Evolutionary conservation across 2,888 invertebrate genomes (phyloP).

Genomic region (Callyntrura guangdongensis): DNA sequence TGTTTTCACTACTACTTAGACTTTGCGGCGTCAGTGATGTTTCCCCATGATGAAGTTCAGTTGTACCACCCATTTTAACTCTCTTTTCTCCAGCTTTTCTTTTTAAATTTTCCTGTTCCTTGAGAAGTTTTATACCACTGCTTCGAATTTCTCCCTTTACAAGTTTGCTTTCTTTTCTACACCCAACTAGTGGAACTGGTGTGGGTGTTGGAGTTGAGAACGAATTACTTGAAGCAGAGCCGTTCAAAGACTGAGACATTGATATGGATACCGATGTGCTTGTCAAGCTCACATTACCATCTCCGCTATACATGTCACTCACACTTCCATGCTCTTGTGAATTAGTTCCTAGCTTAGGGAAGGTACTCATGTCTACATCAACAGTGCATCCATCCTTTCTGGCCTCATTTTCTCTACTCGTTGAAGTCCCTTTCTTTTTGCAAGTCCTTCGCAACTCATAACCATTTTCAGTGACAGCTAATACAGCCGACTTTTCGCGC

Average conservation of each 20-base stretch:
- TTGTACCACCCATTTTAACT: constrained; percentile 32
- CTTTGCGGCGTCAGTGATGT: constrained; percentile 40
- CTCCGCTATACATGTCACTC: constrained; percentile 70
- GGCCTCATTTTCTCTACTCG: constrained; percentile 58
- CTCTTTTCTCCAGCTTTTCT: constrained; percentile 73
- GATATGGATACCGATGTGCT: constrained; percentile 80
- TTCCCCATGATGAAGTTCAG: constrained; percentile 2
- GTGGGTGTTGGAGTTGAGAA: constrained; percentile 70
- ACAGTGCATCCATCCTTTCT: constrained; percentile 46
- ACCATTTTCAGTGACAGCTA: constrained; percentile 70
- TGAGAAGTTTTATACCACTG: constrained; percentile 79
- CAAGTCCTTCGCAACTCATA: constrained; percentile 64
- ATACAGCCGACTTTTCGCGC: constrained; percentile 71
- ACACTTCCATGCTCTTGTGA: constrained; percentile 71
- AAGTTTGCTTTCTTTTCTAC: constrained; percentile 10
- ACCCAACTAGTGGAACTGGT: constrained; percentile 31
- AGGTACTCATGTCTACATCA: constrained; percentile 45
- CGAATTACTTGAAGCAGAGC: constrained; percentile 72
- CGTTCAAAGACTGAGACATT: constrained; percentile 78
- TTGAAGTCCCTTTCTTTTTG: constrained; percentile 46
- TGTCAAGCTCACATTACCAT: constrained; percentile 74
- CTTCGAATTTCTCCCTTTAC: constrained; percentile 60
- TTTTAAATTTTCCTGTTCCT: constrained; percentile 83
- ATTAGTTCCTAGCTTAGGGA: constrained; percentile 62
- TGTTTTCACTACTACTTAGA: constrained; percentile 62